Evolutionary conservation across 2,797 vertebrate genomes (phyloP).

Genomic region (Petrocephalus sullivani): DNA sequence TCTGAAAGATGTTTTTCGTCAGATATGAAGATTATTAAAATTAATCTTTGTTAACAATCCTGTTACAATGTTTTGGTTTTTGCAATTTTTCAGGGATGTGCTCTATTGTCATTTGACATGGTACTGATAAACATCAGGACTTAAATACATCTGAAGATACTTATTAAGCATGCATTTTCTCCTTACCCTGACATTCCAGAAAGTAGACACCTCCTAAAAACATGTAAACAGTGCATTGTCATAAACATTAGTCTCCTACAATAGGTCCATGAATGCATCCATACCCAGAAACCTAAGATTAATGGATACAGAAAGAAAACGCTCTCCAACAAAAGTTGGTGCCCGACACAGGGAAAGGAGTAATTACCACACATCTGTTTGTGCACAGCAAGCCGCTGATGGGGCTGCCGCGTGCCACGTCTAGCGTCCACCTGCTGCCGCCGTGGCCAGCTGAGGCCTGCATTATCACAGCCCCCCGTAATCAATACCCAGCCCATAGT

Average conservation of each 20-base stretch:
- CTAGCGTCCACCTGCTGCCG: conserved; percentile 64
- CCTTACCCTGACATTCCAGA: background rate
- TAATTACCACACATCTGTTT: conserved; percentile 58
- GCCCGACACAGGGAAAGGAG: conserved; percentile 29
- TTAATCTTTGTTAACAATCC: background rate
- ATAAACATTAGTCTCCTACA: background rate
- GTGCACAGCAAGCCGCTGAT: conserved; percentile 56
- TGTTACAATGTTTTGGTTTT: background rate
- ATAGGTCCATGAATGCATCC: background rate
- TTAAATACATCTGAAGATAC: background rate
- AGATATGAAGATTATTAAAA: background rate
- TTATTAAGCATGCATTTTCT: background rate
- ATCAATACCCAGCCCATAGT: conserved; percentile 42
- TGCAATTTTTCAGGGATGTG: background rate
- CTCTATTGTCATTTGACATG: background rate
- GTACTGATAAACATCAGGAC: background rate
- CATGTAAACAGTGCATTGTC: background rate
- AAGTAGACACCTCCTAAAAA: background rate
- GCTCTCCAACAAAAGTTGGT: conserved; percentile 19
- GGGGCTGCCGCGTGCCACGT: conserved; percentile 55
- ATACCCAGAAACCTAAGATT: conserved; percentile 1
- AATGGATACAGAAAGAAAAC: conserved; percentile 9
- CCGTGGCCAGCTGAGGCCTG: conserved; percentile 59
- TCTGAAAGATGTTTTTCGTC: background rate
- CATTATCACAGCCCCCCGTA: conserved; percentile 49